A percentile compares a stretch with the other conserved stretches of the same genome.
Conservation (phyloP, 2,888 invertebrate species). For the Sphecodes monilicornis region DNA sequence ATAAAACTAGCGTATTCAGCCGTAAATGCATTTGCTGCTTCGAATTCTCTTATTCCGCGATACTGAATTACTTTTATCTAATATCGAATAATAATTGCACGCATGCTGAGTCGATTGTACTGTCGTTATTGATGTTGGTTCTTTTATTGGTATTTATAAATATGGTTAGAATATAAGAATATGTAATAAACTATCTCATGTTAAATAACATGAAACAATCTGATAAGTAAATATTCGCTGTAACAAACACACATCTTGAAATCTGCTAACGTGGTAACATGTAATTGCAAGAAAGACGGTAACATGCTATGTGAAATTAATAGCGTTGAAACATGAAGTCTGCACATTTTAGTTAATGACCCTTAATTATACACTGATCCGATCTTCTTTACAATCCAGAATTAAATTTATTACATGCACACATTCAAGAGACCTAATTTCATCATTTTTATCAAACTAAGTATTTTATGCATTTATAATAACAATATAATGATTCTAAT, state of each 20-base stretch:
- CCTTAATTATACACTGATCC: not conserved
- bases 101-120: too few relatives aligned
- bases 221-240: not conserved
- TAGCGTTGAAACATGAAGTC: not conserved
- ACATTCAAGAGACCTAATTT: too few relatives aligned
- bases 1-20: too few relatives aligned
- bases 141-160: too few relatives aligned
- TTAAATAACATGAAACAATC: not conserved
- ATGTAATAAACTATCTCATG: not conserved
- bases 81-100: too few relatives aligned
- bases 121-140: too few relatives aligned
- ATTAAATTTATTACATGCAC: not conserved
- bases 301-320: not conserved
- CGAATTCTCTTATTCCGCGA: too few relatives aligned
- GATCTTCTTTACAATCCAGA: not conserved
- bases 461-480: not conserved
- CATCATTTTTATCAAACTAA: too few relatives aligned
- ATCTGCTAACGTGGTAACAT: not conserved
- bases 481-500: not conserved
- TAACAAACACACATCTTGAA: not conserved
- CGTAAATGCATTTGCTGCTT: too few relatives aligned
- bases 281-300: not conserved
- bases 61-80: too few relatives aligned
- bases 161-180: not conserved
- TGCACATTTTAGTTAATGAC: not conserved